Percentiles rank a stretch among this genome's conserved stretches.
These are phyloP conservation scores for Hofmannophila pseudospretella DNA, from an alignment of 2,888 invertebrate genomes.

Conservation along the genomic window DNA sequence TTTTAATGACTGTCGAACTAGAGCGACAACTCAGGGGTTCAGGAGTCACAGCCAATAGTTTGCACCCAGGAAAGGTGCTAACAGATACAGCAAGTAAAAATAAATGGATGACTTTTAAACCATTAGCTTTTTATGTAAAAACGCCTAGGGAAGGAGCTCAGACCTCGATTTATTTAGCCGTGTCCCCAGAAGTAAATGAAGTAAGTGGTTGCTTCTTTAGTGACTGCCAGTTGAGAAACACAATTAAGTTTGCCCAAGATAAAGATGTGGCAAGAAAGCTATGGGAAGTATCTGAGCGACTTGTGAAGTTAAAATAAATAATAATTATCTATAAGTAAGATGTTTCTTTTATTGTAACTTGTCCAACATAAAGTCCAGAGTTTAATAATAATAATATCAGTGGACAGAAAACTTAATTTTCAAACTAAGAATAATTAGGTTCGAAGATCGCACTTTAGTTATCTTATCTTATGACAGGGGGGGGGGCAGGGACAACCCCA, in stretches of 20 bases:
- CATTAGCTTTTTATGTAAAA: conserved; percentile 18
- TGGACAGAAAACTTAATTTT: too few relatives aligned
- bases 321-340: too few relatives aligned
- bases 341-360: too few relatives aligned
- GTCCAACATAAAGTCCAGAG: too few relatives aligned
- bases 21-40: conserved; percentile 81
- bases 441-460: too few relatives aligned
- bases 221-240: conserved; percentile 55
- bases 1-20: conserved; percentile 85
- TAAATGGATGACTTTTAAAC: not conserved
- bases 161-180: conserved; percentile 68
- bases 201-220: conserved; percentile 79
- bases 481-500: too few relatives aligned
- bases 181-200: conserved; percentile 61
- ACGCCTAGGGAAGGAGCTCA: conserved; percentile 31
- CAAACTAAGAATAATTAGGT: too few relatives aligned
- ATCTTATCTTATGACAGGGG: too few relatives aligned
- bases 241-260: conserved; percentile 57
- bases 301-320: conserved; percentile 23
- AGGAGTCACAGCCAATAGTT: conserved; percentile 85
- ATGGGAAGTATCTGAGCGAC: conserved; percentile 78
- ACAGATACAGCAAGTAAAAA: conserved; percentile 36
- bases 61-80: conserved; percentile 89
- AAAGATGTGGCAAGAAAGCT: conserved; percentile 67
- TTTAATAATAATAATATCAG: too few relatives aligned